Evolutionary conservation across 2,888 invertebrate genomes (phyloP).

Genomic region (Drosophila pseudotakahashii): DNA sequence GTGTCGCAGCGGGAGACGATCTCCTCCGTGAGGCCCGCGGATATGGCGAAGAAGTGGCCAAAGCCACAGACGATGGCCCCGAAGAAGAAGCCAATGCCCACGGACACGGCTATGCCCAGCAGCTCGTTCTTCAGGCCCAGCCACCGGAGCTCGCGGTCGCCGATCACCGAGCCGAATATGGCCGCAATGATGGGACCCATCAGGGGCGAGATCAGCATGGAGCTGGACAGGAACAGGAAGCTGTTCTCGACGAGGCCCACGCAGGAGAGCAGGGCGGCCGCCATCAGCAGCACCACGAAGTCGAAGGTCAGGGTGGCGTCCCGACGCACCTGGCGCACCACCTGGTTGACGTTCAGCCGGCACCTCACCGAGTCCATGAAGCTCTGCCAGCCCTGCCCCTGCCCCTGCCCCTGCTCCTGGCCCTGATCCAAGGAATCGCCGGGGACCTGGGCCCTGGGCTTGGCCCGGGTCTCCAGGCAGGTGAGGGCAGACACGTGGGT

Average conservation of each 20-base stretch:
- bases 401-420: background rate
- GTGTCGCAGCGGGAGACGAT: constrained; percentile 87
- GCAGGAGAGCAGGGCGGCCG: constrained; percentile 90
- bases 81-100: constrained; percentile 88
- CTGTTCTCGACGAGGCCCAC: constrained; percentile 91
- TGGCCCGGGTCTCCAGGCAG: constrained; percentile 83
- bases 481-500: constrained; percentile 87
- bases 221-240: constrained; percentile 90
- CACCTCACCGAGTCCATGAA: constrained; percentile 88
- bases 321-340: constrained; percentile 87
- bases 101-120: constrained; percentile 87
- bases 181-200: constrained; percentile 92
- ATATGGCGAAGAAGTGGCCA: constrained; percentile 86
- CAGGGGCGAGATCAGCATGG: constrained; percentile 91
- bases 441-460: background rate
- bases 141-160: constrained; percentile 87
- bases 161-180: constrained; percentile 89
- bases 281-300: constrained; percentile 88
- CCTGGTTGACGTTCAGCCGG: constrained; percentile 88
- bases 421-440: background rate
- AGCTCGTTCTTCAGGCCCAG: constrained; percentile 88
- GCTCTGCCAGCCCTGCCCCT: constrained; percentile 54
- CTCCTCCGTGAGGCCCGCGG: constrained; percentile 87
- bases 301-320: constrained; percentile 90
- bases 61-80: constrained; percentile 86